Conservation (phyloP, 1,140 invertebrate species). For the Eufriesea mexicana region DNA sequence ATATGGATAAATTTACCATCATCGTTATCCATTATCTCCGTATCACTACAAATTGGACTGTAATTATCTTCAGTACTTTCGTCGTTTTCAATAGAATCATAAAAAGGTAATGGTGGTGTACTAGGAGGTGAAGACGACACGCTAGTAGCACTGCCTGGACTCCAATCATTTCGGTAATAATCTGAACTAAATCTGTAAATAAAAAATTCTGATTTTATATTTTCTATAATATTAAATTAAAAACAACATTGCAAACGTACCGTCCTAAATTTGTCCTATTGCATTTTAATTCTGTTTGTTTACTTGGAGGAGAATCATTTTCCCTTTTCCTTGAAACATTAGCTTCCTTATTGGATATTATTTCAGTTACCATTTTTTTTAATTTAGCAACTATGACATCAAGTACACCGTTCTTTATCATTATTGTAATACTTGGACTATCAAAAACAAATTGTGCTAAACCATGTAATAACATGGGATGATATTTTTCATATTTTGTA, state of each 20-base stretch:
- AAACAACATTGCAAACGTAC: slow-evolving; percentile 24
- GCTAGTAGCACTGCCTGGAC: slow-evolving; percentile 72
- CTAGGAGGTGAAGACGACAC: slow-evolving; percentile 74
- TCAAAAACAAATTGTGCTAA: slow-evolving; percentile 73
- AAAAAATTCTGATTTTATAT: background rate
- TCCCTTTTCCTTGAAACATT: slow-evolving; percentile 66
- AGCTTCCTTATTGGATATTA: slow-evolving; percentile 43
- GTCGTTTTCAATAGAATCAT: slow-evolving; percentile 58
- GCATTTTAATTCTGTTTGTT: slow-evolving; percentile 58
- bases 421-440: slow-evolving; percentile 70
- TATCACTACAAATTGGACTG: slow-evolving; percentile 79
- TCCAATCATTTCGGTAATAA: slow-evolving; percentile 75
- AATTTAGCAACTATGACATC: slow-evolving; percentile 72
- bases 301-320: slow-evolving; percentile 56
- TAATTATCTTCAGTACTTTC: slow-evolving; percentile 76
- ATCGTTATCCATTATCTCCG: slow-evolving; percentile 72
- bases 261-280: slow-evolving; percentile 64
- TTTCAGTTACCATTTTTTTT: slow-evolving; percentile 65
- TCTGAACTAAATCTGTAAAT: slow-evolving; percentile 74
- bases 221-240: background rate
- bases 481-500: slow-evolving; percentile 65
- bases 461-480: slow-evolving; percentile 71
- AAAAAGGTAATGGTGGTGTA: slow-evolving; percentile 72
- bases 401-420: slow-evolving; percentile 76
- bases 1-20: slow-evolving; percentile 59